Percentiles rank a stretch among this genome's conserved stretches.
These are phyloP conservation scores for Sebastes hubbsi DNA, from an alignment of 2,797 vertebrate species.

Conservation along the genomic window DNA sequence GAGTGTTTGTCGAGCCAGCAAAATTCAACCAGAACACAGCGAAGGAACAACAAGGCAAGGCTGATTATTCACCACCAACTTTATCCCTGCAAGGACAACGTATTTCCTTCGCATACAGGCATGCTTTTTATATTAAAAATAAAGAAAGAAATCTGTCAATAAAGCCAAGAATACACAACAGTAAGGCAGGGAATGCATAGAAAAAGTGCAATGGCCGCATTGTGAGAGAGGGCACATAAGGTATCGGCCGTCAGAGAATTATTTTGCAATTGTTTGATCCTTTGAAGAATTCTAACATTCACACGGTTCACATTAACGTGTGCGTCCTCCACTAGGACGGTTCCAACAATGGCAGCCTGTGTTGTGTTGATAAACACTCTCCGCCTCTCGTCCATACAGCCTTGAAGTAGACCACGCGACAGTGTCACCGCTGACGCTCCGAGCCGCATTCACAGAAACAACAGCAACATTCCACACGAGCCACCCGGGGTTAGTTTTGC, in stretches of 20 bases:
- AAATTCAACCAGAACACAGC: slow-evolving; percentile 18
- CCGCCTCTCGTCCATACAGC: background rate
- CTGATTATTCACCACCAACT: slow-evolving; percentile 17
- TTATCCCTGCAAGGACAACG: slow-evolving; percentile 7
- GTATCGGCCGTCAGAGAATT: background rate
- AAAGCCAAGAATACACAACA: background rate
- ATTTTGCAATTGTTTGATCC: background rate
- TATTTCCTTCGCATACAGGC: background rate
- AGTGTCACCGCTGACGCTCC: slow-evolving; percentile 46
- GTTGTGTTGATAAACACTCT: slow-evolving; percentile 8
- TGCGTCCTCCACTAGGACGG: background rate
- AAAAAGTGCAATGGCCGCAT: background rate
- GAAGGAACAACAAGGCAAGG: slow-evolving; percentile 32
- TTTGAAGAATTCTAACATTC: background rate
- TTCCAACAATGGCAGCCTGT: slow-evolving; percentile 45
- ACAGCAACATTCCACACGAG: slow-evolving; percentile 39
- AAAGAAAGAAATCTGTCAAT: background rate
- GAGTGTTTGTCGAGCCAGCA: slow-evolving; percentile 28
- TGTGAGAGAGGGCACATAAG: background rate
- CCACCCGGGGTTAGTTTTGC: slow-evolving; percentile 15
- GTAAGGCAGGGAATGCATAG: background rate
- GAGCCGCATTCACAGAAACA: slow-evolving; percentile 40
- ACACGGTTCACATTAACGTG: background rate
- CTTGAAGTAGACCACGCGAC: slow-evolving; percentile 20
- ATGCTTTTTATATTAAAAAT: background rate